Conservation (phyloP, 2,113 vertebrate species). For the Aptenodytes forsteri region DNA sequence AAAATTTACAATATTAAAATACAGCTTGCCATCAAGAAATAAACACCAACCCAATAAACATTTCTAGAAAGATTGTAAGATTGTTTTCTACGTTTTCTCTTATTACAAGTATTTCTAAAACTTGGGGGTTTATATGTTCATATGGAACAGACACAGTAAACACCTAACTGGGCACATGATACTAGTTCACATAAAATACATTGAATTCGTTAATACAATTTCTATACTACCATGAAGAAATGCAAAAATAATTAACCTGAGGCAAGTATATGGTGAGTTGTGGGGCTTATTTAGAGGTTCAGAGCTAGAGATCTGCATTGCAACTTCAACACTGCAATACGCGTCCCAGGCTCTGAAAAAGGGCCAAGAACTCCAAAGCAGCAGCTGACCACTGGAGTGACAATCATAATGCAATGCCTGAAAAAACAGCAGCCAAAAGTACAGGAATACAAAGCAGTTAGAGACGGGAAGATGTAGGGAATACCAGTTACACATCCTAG, state of each 20-base stretch:
- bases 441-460: background rate
- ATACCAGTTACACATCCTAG: background rate
- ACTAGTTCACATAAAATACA: background rate
- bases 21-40: background rate
- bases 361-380: background rate
- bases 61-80: background rate
- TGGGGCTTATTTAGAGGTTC: background rate
- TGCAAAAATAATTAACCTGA: background rate
- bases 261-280: background rate
- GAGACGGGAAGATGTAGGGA: background rate
- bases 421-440: background rate
- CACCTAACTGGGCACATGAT: background rate
- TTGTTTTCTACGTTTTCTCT: background rate
- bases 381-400: fast-evolving
- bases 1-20: background rate
- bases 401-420: background rate
- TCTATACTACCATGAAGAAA: background rate
- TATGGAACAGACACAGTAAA: background rate
- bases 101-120: background rate
- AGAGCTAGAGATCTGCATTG: background rate
- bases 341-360: background rate
- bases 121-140: background rate
- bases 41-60: background rate
- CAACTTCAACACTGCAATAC: background rate
- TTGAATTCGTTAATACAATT: background rate